Evolutionary conservation across 2,888 invertebrate species (phyloP), one percentile per base, ranked within the genome.

Genomic region (Protonemura montana): DNA sequence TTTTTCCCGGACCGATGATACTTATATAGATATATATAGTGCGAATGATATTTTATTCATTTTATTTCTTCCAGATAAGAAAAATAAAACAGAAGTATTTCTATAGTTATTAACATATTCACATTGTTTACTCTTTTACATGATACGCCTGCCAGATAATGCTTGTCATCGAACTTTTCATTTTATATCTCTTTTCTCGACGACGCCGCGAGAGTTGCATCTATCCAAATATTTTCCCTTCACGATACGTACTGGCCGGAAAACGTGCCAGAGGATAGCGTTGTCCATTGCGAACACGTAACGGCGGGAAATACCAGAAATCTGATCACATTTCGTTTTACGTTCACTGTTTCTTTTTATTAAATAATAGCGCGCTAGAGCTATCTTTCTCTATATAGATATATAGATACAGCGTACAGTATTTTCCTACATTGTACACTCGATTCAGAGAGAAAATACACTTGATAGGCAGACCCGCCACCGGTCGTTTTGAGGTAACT

Each of bases 101-200:
- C 59, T 59, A 59, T 59, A 59, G 59, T 59, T 59, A 21, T 59
- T 59, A 59, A 59, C 59, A 59, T 59, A 59, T 59, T 59, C 59
- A 10, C 59, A 59, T 59, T 59, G 59, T 59, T 59, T 3, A 59
- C 59, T 7, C 7, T 41, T 59, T 59, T 59, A 10, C 59, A 59
- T 59, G 59, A 59, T 59, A 2, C 21, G 59, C 59, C 13, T 59
- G 59, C 16, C 21, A 59, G 59, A 35, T 59, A 7, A 59, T 59
- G 21, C 13, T 59, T 59, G 59, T 59, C 59, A 21, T 21, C 16
- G 59, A 59, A 10, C 21, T 16, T 59, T 59, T 59, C 21, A 59
- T 59, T 59, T 59, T 35, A 10, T 35, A 6, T 35, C 35, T 59
- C 59, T 21, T 59, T 59, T 21, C 21, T 59, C 59, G 59, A 10